Base-by-base conservation (phyloP, 2,888 invertebrate genomes). In the Peribatodes rhomboidaria region DNA sequence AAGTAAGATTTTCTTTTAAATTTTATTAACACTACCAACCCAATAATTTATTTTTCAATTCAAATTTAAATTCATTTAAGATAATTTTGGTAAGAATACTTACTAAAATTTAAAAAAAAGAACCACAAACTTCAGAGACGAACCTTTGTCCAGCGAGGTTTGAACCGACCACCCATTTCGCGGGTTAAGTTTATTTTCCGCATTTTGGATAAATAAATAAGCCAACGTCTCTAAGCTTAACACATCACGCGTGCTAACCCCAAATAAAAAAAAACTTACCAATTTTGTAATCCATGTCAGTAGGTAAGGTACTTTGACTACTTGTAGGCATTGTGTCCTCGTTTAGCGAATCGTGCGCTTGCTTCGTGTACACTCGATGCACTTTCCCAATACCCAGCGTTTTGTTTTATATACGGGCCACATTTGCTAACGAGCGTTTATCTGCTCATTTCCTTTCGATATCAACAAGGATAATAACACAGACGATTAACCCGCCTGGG, bases 381-480 rank as follows among this genome's bases (percentile, higher is more conserved):
- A 65, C 61, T 69, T 69, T 69, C 65, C 67, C 62, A 61, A 44
- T 39, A 33, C 46, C 37, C 50, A 46, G 46, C 46, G 65, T 78
- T 71, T 74, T 16, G 35, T 54, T 69, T 79, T 85, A 78, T 86
- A 85, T 83, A 82, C 65, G 66, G 69, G 70, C 67, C 73, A 73
- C 65, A 73, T 71, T 57, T 76, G 73, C 72, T 76, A 71, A 72
- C 61, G 55, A 78, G 72, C 64, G 69, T 76, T 75, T 82, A 81
- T 80, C 78, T 72, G 61, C 61, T 58, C 71, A 73, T 82, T 85
- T 87, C 85, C 85, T 83, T 79, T 78, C 69, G 80, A 81, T 86
- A 80, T 71, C 72, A 67, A 76, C 69, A 74, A 78, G 77, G 80
- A 79, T 77, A 80, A 82, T 81, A 75, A 39, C 10, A 77, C 78